Base-by-base conservation (phyloP, 2,797 vertebrate species). In the Bovichtus diacanthus region DNA sequence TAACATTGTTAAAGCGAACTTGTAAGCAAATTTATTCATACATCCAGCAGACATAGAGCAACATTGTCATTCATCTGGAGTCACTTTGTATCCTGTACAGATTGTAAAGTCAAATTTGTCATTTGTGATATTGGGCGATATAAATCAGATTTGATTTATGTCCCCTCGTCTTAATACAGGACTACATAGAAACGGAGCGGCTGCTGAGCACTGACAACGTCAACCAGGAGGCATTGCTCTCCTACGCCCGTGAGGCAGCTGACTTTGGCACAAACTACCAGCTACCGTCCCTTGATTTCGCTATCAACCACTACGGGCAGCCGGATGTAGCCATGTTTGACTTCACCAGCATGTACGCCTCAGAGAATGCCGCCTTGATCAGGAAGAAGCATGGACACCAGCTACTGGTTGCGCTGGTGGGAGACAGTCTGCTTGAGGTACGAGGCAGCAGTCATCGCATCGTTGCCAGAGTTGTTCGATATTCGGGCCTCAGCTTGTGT, bases 261-360 rank as follows among this genome's bases (percentile, higher is more conserved):
- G 98, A 99, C 91, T 99, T 99, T 21, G 97, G 96, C 78, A 99
- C 98, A 11, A 97, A 98, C 88, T 99, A 99, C 94, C 96, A 99
- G 93, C 94, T 99, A 80, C 98, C 98, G 0, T 97, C 97, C 1
- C 93, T 99, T 87, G 98, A 99, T 95, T 99, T 97, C 34, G 98
- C 98, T 80, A 96, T 97, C 85, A 99, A 98, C 92, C 97, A 98
- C 90, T 96, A 96, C 0, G 96, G 96, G 15, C 97, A 98, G 82
- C 96, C 97, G 0, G 98, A 99, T 2, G 98, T 99, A 12, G 97
- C 98, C 74, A 99, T 99, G 98, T 99, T 99, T 23, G 98, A 99
- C 92, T 99, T 99, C 84, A 99, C 98, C 83, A 96, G 94, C 88
- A 99, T 99, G 98, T 98, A 99, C 3, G 98, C 97, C 1, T 98